phyloP scores from a whole-genome alignment of 2,797 vertebrate genomes.

The Sylvilagus floridanus region DNA sequence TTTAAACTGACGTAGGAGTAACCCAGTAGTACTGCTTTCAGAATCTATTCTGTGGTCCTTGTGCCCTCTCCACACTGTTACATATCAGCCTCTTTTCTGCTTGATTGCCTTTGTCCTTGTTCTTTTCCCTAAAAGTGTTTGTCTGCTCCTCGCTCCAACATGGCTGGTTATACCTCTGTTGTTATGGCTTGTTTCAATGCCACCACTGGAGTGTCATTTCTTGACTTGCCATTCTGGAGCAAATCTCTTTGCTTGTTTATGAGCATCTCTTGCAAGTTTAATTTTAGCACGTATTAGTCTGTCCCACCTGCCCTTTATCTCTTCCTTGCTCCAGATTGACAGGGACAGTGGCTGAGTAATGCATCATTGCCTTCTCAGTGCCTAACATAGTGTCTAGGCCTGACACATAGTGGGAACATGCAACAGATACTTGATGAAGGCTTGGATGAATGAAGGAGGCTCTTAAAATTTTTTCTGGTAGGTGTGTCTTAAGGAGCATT shows the following conservation, averaged over 20 bases:
- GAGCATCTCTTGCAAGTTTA: conserved; percentile 50
- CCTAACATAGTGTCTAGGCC: background rate
- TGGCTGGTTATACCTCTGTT: background rate
- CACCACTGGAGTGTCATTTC: conserved; percentile 10
- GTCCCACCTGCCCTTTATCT: background rate
- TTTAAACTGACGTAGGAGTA: background rate
- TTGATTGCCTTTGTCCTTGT: conserved; percentile 25
- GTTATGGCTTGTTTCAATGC: conserved; percentile 18
- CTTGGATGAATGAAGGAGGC: conserved; percentile 12
- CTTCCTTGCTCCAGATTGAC: background rate
- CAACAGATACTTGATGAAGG: conserved; percentile 56
- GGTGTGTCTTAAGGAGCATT: background rate
- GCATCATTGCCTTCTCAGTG: conserved; percentile 1
- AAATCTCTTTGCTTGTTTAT: conserved; percentile 44
- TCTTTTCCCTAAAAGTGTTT: conserved; percentile 8
- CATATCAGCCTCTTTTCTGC: conserved; percentile 8
- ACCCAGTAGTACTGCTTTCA: background rate
- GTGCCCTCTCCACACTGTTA: background rate
- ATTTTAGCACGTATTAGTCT: conserved; percentile 22
- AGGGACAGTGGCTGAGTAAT: background rate
- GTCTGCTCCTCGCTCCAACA: background rate
- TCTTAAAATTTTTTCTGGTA: background rate
- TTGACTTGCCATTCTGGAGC: conserved; percentile 40
- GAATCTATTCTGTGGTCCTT: background rate
- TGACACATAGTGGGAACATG: conserved; percentile 1